Conservation (phyloP, 53 echinoderm and acorn worm species). For the Actinopyga echinites region DNA sequence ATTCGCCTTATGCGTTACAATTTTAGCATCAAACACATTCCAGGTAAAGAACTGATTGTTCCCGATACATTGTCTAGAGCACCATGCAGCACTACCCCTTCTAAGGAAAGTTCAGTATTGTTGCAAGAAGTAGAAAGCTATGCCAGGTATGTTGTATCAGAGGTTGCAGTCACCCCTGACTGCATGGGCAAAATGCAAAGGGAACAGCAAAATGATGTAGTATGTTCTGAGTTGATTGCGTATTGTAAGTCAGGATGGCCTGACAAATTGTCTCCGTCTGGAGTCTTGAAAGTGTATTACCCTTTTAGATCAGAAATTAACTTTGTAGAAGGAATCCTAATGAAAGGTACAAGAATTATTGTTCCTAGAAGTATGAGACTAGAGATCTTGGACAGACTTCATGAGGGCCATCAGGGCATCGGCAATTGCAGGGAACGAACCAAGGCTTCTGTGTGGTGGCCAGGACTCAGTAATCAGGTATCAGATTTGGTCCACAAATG, state of each 20-base stretch:
- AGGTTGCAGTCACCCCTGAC: conserved; percentile 44
- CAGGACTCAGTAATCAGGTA: conserved; percentile 30
- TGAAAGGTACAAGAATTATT: conserved; percentile 49
- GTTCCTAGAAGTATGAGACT: conserved; percentile 50
- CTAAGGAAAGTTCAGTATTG: too few species aligned
- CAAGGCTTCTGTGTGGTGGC: too few species aligned
- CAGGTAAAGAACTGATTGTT: conserved; percentile 52
- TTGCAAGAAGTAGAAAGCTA: conserved; percentile 43
- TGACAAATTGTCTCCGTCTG: conserved; percentile 1
- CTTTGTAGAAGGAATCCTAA: too few species aligned
- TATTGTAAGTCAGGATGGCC: conserved; percentile 55
- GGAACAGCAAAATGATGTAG: conserved; percentile 43
- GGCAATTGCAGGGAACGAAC: conserved; percentile 62
- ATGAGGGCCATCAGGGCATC: conserved; percentile 9
- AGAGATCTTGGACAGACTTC: conserved; percentile 52
- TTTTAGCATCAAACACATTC: conserved; percentile 45
- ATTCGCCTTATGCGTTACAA: conserved; percentile 56
- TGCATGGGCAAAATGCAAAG: conserved; percentile 35
- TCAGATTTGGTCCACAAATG: conserved; percentile 48
- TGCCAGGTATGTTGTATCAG: conserved; percentile 15
- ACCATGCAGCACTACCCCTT: conserved; percentile 14
- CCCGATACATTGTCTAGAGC: conserved; percentile 60
- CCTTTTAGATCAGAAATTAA: conserved; percentile 24
- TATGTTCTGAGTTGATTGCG: conserved; percentile 34
- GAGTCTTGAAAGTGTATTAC: conserved; percentile 16